These are phyloP conservation scores for Oostethus manadensis DNA, from an alignment of 2,113 vertebrate species.

Conservation along the genomic window DNA sequence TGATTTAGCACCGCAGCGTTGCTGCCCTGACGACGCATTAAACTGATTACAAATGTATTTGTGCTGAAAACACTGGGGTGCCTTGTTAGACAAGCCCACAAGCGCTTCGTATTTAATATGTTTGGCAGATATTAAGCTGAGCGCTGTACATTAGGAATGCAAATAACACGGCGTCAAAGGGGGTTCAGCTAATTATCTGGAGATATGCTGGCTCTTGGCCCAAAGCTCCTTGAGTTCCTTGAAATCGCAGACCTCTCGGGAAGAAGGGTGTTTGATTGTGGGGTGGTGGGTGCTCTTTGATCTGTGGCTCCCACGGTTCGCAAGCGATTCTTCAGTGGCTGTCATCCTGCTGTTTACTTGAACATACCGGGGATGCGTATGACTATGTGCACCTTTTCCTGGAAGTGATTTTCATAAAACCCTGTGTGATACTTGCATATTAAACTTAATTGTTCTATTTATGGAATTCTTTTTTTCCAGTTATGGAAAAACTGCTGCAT, in stretches of 20 bases:
- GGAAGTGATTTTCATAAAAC: too few relatives aligned
- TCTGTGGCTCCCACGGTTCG: constrained; percentile 55
- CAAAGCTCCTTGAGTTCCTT: constrained; percentile 41
- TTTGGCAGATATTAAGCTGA: constrained; percentile 48
- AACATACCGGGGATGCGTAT: background rate
- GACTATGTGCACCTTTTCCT: too few relatives aligned
- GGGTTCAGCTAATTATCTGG: constrained; percentile 61
- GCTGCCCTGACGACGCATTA: constrained; percentile 16
- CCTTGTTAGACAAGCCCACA: constrained; percentile 62
- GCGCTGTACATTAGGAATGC: constrained; percentile 55
- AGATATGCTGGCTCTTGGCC: constrained; percentile 44
- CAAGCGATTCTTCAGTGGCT: constrained; percentile 35
- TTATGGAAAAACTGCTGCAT: too few relatives aligned
- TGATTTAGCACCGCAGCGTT: constrained; percentile 22
- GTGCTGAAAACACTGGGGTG: constrained; percentile 54
- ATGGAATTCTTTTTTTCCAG: too few relatives aligned
- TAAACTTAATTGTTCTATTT: too few relatives aligned
- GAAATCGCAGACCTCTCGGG: constrained; percentile 27
- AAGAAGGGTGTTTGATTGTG: background rate
- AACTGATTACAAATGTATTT: constrained; percentile 59
- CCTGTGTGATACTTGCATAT: too few relatives aligned
- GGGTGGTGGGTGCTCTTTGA: constrained; percentile 43
- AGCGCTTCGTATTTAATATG: constrained; percentile 45
- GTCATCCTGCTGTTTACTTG: constrained; percentile 14
- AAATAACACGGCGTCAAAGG: constrained; percentile 51